Percentiles rank a stretch among this genome's conserved stretches.
Conservation (phyloP, 2,888 invertebrate genomes). For the Sclerodermus sp. region DNA sequence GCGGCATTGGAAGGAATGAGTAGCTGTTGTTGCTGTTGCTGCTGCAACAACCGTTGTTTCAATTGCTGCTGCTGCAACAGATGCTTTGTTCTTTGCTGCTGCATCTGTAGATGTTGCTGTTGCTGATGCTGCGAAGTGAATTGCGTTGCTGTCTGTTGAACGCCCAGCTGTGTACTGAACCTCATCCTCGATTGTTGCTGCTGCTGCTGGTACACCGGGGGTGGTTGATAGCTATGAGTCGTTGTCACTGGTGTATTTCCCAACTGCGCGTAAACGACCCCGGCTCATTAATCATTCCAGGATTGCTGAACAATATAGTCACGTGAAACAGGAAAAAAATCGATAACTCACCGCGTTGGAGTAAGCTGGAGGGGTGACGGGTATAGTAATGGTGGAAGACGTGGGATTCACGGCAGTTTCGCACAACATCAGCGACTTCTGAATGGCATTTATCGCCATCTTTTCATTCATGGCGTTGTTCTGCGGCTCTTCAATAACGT, state of each 20-base stretch:
- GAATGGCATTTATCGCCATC: conserved; percentile 83
- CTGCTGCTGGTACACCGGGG: conserved; percentile 57
- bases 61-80: conserved; percentile 61
- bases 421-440: conserved; percentile 86
- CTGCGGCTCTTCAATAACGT: conserved; percentile 54
- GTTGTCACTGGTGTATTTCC: conserved; percentile 52
- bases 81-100: conserved; percentile 45
- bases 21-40: conserved; percentile 80
- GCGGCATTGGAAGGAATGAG: conserved; percentile 79
- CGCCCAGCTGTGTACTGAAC: conserved; percentile 46
- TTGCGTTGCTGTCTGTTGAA: conserved; percentile 43
- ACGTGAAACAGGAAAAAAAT: background rate
- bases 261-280: conserved; percentile 45
- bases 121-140: conserved; percentile 58
- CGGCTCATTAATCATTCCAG: too few species aligned
- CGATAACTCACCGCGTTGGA: conserved; percentile 61
- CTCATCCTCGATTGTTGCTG: conserved; percentile 48
- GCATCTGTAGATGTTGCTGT: conserved; percentile 41
- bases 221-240: conserved; percentile 55
- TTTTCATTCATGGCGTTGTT: conserved; percentile 67
- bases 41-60: conserved; percentile 73
- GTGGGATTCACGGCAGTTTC: conserved; percentile 71
- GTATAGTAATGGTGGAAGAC: conserved; percentile 61
- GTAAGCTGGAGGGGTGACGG: conserved; percentile 67
- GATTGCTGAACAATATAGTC: too few species aligned